Conservation (phyloP, 2,797 vertebrate genomes). For the Yasuhikotakia modesta region DNA sequence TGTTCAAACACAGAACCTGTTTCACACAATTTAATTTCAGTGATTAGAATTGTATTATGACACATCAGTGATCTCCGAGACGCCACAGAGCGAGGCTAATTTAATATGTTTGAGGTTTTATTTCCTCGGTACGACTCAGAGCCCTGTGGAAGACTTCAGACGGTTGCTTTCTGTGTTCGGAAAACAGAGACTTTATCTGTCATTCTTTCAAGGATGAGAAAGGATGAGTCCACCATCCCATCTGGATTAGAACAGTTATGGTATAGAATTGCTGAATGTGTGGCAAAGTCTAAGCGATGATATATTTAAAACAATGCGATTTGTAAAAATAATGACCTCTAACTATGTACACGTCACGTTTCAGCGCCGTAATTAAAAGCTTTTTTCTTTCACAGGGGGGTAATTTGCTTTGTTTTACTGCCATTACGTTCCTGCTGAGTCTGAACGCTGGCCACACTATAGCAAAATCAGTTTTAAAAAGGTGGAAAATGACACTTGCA, state of each 20-base stretch:
- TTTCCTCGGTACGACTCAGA: neutral
- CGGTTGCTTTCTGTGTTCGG: neutral
- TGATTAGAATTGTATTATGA: slow-evolving; percentile 31
- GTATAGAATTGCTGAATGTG: neutral
- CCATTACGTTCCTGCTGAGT: neutral
- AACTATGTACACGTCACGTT: neutral
- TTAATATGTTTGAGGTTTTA: slow-evolving; percentile 8
- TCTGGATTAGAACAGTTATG: neutral
- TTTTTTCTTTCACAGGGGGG: neutral
- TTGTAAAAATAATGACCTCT: slow-evolving; percentile 14
- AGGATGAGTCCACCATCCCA: neutral
- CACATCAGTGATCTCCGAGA: slow-evolving; percentile 13
- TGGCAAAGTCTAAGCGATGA: neutral
- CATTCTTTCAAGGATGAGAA: neutral
- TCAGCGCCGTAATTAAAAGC: neutral
- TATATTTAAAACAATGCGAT: neutral
- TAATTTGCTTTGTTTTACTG: slow-evolving; percentile 1
- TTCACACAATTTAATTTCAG: slow-evolving; percentile 35
- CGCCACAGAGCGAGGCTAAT: neutral
- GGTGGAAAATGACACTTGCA: neutral
- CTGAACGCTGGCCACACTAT: neutral
- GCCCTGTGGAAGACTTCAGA: neutral
- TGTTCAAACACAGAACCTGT: slow-evolving; percentile 21
- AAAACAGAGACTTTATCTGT: neutral
- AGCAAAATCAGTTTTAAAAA: neutral